These are phyloP conservation scores for Danio albolineatus DNA, from an alignment of 2,797 vertebrate species.

Conservation along the genomic window DNA sequence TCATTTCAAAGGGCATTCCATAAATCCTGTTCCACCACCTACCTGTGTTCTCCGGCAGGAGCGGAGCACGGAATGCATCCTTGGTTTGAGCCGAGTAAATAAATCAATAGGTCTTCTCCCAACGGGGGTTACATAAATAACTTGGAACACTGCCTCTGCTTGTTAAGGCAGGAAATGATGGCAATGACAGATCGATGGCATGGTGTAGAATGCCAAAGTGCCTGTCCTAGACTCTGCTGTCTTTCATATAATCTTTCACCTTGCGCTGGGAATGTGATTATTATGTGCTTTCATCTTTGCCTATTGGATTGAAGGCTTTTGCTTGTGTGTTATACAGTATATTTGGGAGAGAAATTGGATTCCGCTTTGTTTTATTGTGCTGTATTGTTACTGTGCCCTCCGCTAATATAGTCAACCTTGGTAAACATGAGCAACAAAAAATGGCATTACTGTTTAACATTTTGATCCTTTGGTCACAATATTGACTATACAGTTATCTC, in stretches of 20 bases:
- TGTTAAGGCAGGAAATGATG: constrained; percentile 66
- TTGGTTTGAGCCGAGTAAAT: constrained; percentile 60
- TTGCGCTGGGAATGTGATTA: constrained; percentile 33
- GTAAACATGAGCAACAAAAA: no score
- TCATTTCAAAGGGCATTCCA: constrained; percentile 62
- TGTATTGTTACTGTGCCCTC: not conserved
- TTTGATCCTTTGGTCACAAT: no score
- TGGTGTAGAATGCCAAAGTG: constrained; percentile 52
- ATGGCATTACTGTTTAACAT: no score
- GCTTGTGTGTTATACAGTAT: constrained; percentile 10
- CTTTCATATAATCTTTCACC: constrained; percentile 49
- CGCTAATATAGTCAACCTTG: no score
- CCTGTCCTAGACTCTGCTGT: constrained; percentile 13
- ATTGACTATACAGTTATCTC: no score
- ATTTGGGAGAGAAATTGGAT: constrained; percentile 19
- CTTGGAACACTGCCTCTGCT: constrained; percentile 61
- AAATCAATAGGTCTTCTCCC: constrained; percentile 65
- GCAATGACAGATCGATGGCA: constrained; percentile 64
- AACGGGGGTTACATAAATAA: constrained; percentile 64
- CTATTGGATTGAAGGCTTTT: constrained; percentile 15
- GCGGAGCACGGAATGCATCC: constrained; percentile 48
- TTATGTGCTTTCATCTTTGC: constrained; percentile 28
- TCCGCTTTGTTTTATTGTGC: constrained; percentile 8
- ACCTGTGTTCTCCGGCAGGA: constrained; percentile 52
- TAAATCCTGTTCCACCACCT: constrained; percentile 61